These are phyloP conservation scores for Coecobrya sp. DNA, from an alignment of 2,888 invertebrate species.

Conservation along the genomic window DNA sequence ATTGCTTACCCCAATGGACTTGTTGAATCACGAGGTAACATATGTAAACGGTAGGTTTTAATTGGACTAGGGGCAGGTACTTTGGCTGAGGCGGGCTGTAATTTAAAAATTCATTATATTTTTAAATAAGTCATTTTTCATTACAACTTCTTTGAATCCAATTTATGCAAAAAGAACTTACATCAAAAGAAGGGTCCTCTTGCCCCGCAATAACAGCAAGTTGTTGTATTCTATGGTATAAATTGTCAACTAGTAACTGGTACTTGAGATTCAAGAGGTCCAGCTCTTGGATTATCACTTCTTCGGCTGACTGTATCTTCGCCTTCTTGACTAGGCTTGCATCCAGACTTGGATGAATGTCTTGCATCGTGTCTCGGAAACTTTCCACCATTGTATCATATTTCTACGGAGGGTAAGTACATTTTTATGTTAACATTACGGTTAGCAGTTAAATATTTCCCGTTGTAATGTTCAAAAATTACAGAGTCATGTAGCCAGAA, in stretches of 20 bases:
- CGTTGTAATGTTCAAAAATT: constrained; percentile 20
- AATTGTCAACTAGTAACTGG: constrained; percentile 91
- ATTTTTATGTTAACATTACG: constrained; percentile 2
- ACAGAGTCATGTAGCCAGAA: background rate
- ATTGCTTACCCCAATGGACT: constrained; percentile 84
- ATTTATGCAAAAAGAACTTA: too few species aligned
- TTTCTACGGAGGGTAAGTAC: constrained; percentile 90
- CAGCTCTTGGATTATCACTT: constrained; percentile 92
- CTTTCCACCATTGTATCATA: constrained; percentile 95
- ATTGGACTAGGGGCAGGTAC: constrained; percentile 87
- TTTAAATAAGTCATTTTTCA: constrained; percentile 12
- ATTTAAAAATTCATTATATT: constrained; percentile 46
- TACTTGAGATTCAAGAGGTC: constrained; percentile 94
- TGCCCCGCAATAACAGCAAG: constrained; percentile 91
- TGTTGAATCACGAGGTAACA: constrained; percentile 83
- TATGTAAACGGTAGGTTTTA: constrained; percentile 85
- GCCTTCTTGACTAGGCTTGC: constrained; percentile 88
- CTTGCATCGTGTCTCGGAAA: constrained; percentile 94
- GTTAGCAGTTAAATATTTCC: constrained; percentile 25
- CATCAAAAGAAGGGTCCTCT: constrained; percentile 93
- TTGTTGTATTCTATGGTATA: constrained; percentile 92
- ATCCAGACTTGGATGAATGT: constrained; percentile 94
- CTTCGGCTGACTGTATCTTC: constrained; percentile 90
- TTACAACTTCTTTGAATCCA: background rate
- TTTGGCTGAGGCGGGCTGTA: constrained; percentile 76